Evolutionary conservation across 2,888 invertebrate genomes (phyloP).

Genomic region (Leptopilina myrica): DNA sequence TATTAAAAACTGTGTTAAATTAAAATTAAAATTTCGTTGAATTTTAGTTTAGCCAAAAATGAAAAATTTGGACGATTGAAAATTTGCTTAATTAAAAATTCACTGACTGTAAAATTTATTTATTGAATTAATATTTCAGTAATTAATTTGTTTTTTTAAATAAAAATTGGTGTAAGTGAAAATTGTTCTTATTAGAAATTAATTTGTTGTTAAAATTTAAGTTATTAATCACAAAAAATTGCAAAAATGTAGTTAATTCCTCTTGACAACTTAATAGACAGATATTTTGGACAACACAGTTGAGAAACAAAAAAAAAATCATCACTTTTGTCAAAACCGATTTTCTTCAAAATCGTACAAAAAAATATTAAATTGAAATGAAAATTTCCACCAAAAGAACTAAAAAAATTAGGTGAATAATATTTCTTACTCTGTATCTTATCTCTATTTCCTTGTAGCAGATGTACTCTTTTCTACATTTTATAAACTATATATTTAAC

Average conservation of each 20-base stretch:
- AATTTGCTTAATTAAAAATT: too few species aligned
- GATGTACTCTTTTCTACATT: neutral
- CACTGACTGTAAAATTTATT: too few species aligned
- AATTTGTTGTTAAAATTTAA: too few species aligned
- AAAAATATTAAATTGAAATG: neutral
- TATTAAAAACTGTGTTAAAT: too few species aligned
- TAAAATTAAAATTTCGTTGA: too few species aligned
- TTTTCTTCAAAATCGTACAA: neutral
- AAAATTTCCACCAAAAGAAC: neutral
- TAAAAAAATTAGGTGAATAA: neutral
- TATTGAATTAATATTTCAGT: too few species aligned
- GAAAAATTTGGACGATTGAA: too few species aligned
- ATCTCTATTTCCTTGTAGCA: neutral
- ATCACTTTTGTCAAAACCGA: neutral
- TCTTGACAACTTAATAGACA: conserved; percentile 26
- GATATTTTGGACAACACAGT: conserved; percentile 24
- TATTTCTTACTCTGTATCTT: conserved; percentile 22
- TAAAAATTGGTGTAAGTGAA: too few species aligned
- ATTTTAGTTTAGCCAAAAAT: too few species aligned
- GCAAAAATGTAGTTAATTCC: neutral
- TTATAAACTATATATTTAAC: neutral
- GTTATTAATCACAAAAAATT: too few species aligned
- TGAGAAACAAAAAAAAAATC: neutral
- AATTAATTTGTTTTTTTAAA: too few species aligned
- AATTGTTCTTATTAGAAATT: too few species aligned